phyloP scores from a whole-genome alignment of 2,797 vertebrate genomes.

The Ctenochaetus hawaiiensis region DNA sequence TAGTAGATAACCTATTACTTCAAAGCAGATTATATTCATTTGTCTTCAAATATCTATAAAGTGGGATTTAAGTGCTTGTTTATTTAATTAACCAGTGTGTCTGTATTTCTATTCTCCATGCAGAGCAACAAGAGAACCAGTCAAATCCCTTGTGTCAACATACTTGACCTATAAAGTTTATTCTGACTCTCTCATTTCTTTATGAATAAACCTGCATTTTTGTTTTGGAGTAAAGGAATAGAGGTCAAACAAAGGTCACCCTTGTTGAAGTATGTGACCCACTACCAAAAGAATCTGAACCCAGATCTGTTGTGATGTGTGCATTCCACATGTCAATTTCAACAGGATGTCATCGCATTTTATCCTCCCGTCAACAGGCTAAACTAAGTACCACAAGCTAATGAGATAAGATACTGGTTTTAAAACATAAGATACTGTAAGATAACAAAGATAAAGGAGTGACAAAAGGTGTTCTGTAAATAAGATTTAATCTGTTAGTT shows the following conservation, averaged over 20 bases:
- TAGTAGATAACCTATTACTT: too few species aligned
- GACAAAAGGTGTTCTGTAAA: slow-evolving; percentile 88
- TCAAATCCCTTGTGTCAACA: neutral
- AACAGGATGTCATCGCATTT: slow-evolving; percentile 26
- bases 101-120: neutral
- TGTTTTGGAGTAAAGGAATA: slow-evolving; percentile 1
- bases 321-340: slow-evolving; percentile 23
- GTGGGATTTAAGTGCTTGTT: neutral
- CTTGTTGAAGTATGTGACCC: neutral
- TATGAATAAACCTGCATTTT: neutral
- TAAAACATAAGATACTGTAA: neutral
- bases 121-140: neutral
- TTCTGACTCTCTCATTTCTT: neutral
- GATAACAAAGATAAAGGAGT: slow-evolving; percentile 32
- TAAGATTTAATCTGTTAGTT: slow-evolving; percentile 92
- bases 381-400: slow-evolving; percentile 16
- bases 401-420: slow-evolving; percentile 26
- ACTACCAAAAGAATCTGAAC: slow-evolving; percentile 3
- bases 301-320: slow-evolving; percentile 29
- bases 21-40: too few species aligned
- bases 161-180: neutral
- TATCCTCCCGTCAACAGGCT: neutral
- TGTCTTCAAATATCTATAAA: neutral
- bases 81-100: neutral
- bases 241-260: slow-evolving; percentile 28